Conservation (phyloP, 2,888 invertebrate genomes). For the Idaea dimidiata region DNA sequence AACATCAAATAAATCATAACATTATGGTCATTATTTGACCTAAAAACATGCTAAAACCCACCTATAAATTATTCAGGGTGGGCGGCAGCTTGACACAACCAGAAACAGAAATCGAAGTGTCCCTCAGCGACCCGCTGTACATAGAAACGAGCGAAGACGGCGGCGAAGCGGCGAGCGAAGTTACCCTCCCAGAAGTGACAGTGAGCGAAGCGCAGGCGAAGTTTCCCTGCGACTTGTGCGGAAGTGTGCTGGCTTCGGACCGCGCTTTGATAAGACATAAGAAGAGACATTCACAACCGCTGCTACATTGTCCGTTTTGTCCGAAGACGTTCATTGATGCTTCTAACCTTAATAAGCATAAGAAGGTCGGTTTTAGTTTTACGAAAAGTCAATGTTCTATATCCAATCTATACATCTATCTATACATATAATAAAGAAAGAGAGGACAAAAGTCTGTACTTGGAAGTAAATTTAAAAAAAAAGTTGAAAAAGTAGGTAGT, state of each 20-base stretch:
- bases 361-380: conserved; percentile 58
- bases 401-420: too few species aligned
- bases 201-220: background rate
- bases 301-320: conserved; percentile 85
- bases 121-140: background rate
- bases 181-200: background rate
- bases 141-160: conserved; percentile 70
- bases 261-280: conserved; percentile 84
- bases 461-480: too few species aligned
- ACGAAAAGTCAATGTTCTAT: too few species aligned
- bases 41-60: too few species aligned
- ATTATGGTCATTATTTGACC: too few species aligned
- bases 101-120: background rate
- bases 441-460: too few species aligned
- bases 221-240: conserved; percentile 72
- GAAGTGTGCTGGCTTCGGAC: conserved; percentile 83
- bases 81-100: background rate
- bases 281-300: conserved; percentile 83
- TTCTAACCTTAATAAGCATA: conserved; percentile 87
- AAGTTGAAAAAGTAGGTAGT: too few species aligned
- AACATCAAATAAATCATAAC: too few species aligned
- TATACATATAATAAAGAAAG: too few species aligned
- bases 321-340: conserved; percentile 88
- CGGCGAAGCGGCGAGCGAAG: conserved; percentile 80
- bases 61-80: background rate